Evolutionary conservation across 2,113 vertebrate species (phyloP).

Genomic region (Piliocolobus tephrosceles): DNA sequence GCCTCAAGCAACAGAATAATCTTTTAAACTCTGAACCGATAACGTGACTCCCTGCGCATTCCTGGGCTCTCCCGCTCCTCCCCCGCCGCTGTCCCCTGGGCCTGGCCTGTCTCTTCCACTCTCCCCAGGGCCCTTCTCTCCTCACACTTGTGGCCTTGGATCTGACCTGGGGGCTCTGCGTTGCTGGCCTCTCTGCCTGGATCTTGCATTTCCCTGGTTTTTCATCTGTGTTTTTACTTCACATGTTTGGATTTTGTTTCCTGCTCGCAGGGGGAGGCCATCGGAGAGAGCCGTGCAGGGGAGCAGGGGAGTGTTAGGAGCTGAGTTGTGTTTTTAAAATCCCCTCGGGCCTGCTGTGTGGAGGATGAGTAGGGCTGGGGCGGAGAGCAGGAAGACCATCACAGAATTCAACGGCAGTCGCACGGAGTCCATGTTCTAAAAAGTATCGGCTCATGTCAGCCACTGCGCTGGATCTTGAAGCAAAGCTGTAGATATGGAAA

Average conservation of each 20-base stretch:
- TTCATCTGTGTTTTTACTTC: background rate
- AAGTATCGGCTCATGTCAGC: background rate
- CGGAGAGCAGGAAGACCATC: accelerated
- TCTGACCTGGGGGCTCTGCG: background rate
- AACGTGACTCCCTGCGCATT: background rate
- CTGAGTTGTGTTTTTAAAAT: background rate
- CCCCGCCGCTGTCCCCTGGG: background rate
- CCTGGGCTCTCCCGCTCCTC: background rate
- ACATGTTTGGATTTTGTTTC: background rate
- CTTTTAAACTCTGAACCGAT: background rate
- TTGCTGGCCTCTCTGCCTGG: background rate
- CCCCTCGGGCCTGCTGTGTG: background rate
- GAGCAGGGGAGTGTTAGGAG: background rate
- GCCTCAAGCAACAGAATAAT: background rate
- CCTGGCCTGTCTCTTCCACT: background rate
- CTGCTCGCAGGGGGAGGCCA: background rate
- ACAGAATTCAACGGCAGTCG: background rate
- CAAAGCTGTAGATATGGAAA: background rate
- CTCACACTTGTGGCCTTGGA: background rate
- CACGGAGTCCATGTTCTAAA: background rate
- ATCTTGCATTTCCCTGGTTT: background rate
- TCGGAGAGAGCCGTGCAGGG: background rate
- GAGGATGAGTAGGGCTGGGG: background rate
- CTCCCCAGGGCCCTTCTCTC: too few species aligned
- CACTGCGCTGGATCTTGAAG: background rate